Conservation (phyloP, 2,113 vertebrate genomes). For the Macquaria ambigua region DNA sequence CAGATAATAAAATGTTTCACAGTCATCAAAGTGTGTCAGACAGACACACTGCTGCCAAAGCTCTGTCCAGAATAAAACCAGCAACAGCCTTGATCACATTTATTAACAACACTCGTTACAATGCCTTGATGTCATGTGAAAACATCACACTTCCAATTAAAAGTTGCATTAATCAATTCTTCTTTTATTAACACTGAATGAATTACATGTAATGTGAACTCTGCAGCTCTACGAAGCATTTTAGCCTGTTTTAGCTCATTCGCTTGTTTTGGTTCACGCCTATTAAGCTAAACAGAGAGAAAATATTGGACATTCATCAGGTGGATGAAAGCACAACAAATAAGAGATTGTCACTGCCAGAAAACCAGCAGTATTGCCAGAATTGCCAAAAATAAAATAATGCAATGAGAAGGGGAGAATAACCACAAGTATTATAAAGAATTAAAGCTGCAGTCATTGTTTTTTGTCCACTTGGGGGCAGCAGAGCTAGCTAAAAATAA, state of each 20-base stretch:
- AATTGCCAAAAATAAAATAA: no score
- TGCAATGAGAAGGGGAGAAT: no score
- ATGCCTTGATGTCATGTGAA: not conserved
- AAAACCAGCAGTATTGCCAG: no score
- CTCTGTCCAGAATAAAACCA: slow-evolving; percentile 6
- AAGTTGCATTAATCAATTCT: not conserved
- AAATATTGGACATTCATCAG: not conserved
- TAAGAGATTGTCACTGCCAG: no score
- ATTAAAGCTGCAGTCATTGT: no score
- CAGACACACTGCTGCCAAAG: not conserved
- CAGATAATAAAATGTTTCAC: slow-evolving; percentile 38
- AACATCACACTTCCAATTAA: not conserved
- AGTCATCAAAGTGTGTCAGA: slow-evolving; percentile 36
- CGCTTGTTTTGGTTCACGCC: not conserved
- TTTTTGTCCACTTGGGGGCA: no score
- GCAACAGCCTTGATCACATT: slow-evolving; percentile 15
- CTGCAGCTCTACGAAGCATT: not conserved
- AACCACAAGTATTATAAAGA: no score
- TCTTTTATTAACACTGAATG: not conserved
- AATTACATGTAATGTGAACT: not conserved
- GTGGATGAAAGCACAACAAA: no score
- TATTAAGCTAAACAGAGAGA: not conserved
- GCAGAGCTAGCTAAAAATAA: no score
- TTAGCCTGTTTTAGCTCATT: not conserved
- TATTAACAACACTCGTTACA: not conserved